Evolutionary conservation across 2,797 vertebrate species (phyloP).

Genomic region (Chloroceryle amazona): DNA sequence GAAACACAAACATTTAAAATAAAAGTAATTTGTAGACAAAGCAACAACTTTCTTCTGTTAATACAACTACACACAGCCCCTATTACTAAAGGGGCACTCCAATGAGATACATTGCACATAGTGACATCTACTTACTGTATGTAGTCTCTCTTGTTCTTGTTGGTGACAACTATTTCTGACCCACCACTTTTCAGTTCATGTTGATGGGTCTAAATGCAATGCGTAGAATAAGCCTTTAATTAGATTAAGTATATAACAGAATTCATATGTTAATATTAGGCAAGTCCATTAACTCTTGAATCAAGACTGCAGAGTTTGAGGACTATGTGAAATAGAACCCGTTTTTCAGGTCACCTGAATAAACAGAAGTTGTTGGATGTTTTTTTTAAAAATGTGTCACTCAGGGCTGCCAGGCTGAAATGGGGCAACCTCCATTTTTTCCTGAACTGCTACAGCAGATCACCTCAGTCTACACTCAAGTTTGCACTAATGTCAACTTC

Average conservation of each 20-base stretch:
- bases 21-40: neutral
- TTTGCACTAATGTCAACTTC: neutral
- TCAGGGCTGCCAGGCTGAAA: neutral
- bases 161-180: slow-evolving; percentile 92
- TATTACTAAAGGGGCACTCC: neutral
- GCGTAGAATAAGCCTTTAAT: neutral
- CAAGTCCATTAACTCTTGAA: neutral
- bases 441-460: neutral
- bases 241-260: neutral
- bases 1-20: neutral
- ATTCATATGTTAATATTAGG: neutral
- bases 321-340: neutral
- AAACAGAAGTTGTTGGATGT: neutral
- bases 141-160: slow-evolving; percentile 96
- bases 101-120: neutral
- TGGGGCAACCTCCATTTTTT: neutral
- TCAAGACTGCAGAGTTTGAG: neutral
- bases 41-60: neutral
- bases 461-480: neutral
- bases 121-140: slow-evolving; percentile 89
- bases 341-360: neutral
- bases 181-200: slow-evolving; percentile 92
- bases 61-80: neutral
- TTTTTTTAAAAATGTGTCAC: neutral
- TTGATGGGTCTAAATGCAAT: slow-evolving; percentile 91